A percentile compares a stretch with the other conserved stretches of the same genome.
Evolutionary conservation across 2,888 invertebrate species (phyloP).

Genomic region (Pollenia angustigena): DNA sequence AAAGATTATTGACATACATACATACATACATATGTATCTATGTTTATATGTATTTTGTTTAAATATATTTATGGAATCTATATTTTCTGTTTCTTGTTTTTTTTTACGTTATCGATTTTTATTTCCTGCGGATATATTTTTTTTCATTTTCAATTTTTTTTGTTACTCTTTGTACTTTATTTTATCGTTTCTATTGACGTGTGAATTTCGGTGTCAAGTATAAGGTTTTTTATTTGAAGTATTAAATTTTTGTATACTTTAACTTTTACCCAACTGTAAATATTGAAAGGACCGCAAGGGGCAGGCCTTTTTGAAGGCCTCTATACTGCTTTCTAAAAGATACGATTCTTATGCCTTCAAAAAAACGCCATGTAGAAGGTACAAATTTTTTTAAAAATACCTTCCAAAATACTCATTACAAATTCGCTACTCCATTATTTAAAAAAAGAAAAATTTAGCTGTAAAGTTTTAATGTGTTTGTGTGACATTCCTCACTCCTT

Average conservation of each 20-base stretch:
- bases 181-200: slow-evolving; percentile 55
- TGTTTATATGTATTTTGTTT: slow-evolving; percentile 2
- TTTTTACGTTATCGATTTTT: slow-evolving; percentile 57
- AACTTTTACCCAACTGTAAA: background rate
- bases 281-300: no score
- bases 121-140: slow-evolving; percentile 56
- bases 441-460: no score
- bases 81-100: slow-evolving; percentile 40
- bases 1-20: slow-evolving; percentile 27
- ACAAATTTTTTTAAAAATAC: no score
- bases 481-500: no score
- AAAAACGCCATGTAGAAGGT: no score
- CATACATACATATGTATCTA: background rate
- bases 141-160: background rate
- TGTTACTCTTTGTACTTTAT: background rate
- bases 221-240: slow-evolving; percentile 40
- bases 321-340: no score
- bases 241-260: background rate
- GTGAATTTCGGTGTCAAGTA: slow-evolving; percentile 63
- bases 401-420: no score
- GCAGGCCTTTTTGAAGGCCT: no score
- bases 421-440: no score
- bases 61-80: slow-evolving; percentile 54
- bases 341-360: no score
- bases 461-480: no score